A percentile compares a stretch with the other conserved stretches of the same genome.
Conservation (phyloP, 2,113 vertebrate genomes). For the Cariama cristata region DNA sequence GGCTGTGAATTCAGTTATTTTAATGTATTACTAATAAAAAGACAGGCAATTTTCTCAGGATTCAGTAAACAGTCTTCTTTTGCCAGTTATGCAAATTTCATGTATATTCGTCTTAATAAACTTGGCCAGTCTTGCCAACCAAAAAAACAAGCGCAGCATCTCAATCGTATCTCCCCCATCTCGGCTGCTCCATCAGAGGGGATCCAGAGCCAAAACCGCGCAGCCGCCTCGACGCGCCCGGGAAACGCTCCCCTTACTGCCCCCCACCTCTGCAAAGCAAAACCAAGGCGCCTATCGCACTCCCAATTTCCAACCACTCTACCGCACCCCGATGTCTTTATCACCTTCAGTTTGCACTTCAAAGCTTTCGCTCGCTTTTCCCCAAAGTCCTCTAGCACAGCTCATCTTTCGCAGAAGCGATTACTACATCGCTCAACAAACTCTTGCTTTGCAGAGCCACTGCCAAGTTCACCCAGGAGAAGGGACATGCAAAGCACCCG, state of each 20-base stretch:
- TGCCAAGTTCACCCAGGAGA: neutral
- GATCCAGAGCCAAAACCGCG: neutral
- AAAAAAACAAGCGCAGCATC: neutral
- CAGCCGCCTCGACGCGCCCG: rapidly evolving
- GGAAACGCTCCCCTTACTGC: neutral
- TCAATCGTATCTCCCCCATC: rapidly evolving
- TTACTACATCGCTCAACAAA: neutral
- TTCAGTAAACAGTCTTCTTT: neutral
- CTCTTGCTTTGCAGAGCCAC: neutral
- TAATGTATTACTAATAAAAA: neutral
- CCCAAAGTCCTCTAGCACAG: neutral
- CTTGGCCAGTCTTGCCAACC: neutral
- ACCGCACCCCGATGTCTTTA: neutral
- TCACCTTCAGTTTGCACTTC: neutral
- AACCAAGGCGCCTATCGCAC: neutral
- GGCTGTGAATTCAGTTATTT: neutral
- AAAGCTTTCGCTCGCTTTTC: neutral
- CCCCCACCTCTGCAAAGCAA: neutral
- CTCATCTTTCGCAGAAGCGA: neutral
- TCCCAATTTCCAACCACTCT: neutral
- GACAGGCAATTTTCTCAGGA: neutral
- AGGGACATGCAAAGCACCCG: rapidly evolving
- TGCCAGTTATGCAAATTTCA: neutral
- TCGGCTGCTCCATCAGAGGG: rapidly evolving
- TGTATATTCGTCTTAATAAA: neutral